Evolutionary conservation across 1,140 invertebrate genomes (phyloP), one percentile per base, ranked within the genome.

Genomic region (Diprion similis): DNA sequence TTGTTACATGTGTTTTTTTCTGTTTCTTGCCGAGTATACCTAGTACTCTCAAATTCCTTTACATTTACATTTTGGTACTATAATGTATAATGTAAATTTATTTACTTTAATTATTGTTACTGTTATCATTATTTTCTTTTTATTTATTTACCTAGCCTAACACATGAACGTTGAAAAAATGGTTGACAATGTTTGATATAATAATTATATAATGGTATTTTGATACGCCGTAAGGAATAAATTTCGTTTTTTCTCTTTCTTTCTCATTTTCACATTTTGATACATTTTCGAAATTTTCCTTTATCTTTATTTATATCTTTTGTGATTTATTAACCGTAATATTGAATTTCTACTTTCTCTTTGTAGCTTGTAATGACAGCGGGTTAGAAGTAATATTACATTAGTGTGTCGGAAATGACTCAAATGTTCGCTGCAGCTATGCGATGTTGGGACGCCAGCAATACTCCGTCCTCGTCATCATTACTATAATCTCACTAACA

Each of bases 161-260:
- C 81, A 80, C 73, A 73, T 78, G 79, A 83, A 82, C 75, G 78
- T 76, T 79, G 72, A 77, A 81, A 76, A 80, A 81, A 79, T 75
- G 78, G 75, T 82, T 82, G 81, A 82, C 76, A 82, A 82, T 82
- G 73, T 75, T 19, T 73, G 73, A 59, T 59, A 15, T 8, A 59
- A 59, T 59, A 59, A 59, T 59, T 59, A 59, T 59, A 59, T 15
- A 59, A 59, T 13, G 51, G n/a, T 59, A 59, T 15, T 59, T 59
- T 59, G 51, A 59, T 59, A 59, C 51, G 6, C n/a, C n/a, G 6
- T 37, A 37, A 37, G 24, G 24, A 37, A 37, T 37, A 37, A 37
- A 37, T 37, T 37, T 37, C 24, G 24, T 37, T 37, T 37, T 37
- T 37, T 37, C 24, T 59, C 10, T 59, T 59, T 59, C 9, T 59